Evolutionary conservation across 2,888 invertebrate species (phyloP).

Genomic region (Machimus rusticus): DNA sequence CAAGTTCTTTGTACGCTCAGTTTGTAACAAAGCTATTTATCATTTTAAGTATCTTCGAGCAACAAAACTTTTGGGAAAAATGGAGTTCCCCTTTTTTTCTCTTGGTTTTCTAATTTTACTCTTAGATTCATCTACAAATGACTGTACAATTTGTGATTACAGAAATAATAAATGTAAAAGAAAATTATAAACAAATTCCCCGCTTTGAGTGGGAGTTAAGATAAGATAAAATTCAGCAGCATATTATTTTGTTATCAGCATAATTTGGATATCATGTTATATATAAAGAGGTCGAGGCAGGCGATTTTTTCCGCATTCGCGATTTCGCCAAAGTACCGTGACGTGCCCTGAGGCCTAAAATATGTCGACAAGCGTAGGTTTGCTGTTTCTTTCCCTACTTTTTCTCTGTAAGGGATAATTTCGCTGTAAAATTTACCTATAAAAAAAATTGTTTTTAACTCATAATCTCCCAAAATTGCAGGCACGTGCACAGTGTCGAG

Average conservation of each 20-base stretch:
- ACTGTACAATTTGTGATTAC: background rate
- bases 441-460: background rate
- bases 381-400: background rate
- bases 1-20: background rate
- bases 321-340: background rate
- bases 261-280: background rate
- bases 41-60: background rate
- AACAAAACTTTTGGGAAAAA: background rate
- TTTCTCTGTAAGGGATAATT: background rate
- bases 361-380: background rate
- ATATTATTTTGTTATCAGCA: background rate
- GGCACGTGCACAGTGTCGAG: background rate
- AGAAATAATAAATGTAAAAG: background rate
- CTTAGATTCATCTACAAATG: background rate
- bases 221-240: background rate
- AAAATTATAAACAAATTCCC: background rate
- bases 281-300: background rate
- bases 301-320: background rate
- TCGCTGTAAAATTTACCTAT: background rate
- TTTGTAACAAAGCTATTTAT: background rate
- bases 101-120: background rate
- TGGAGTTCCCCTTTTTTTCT: background rate
- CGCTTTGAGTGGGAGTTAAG: background rate
- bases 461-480: background rate
- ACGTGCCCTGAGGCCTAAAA: background rate